phyloP scores from a whole-genome alignment of 2,888 invertebrate species.

The Dione juno region DNA sequence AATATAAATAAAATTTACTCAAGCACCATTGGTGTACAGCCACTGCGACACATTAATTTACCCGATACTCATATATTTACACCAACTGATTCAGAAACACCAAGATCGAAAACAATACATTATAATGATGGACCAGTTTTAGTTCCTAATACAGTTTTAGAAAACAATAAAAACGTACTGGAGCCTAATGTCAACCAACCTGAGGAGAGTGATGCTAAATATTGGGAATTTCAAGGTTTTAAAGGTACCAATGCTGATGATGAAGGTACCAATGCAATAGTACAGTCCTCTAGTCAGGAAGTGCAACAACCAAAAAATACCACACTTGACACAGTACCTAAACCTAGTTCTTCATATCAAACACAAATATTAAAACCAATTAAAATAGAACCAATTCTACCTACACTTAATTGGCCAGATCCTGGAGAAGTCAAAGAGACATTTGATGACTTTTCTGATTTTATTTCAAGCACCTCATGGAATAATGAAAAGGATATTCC shows the following conservation, averaged over 20 bases:
- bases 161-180: slow-evolving; percentile 48
- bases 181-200: slow-evolving; percentile 46
- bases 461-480: slow-evolving; percentile 63
- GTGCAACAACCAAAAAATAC: slow-evolving; percentile 38
- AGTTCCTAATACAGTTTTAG: slow-evolving; percentile 56
- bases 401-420: slow-evolving; percentile 79
- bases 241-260: slow-evolving; percentile 53
- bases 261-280: too few relatives aligned
- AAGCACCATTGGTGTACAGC: slow-evolving; percentile 70
- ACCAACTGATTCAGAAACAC: slow-evolving; percentile 79
- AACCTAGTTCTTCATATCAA: slow-evolving; percentile 55
- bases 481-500: slow-evolving; percentile 50
- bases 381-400: slow-evolving; percentile 70
- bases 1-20: slow-evolving; percentile 71
- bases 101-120: slow-evolving; percentile 79
- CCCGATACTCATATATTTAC: slow-evolving; percentile 82
- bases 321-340: slow-evolving; percentile 43
- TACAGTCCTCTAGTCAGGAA: slow-evolving; percentile 36
- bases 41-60: slow-evolving; percentile 74
- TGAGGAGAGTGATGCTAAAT: slow-evolving; percentile 63
- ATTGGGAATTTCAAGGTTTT: slow-evolving; percentile 78
- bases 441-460: slow-evolving; percentile 76
- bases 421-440: slow-evolving; percentile 78
- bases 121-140: slow-evolving; percentile 65
- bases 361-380: slow-evolving; percentile 74